Evolutionary conservation across 2,888 invertebrate genomes (phyloP), one percentile per base, ranked within the genome.

Genomic region (Melanargia galathea): DNA sequence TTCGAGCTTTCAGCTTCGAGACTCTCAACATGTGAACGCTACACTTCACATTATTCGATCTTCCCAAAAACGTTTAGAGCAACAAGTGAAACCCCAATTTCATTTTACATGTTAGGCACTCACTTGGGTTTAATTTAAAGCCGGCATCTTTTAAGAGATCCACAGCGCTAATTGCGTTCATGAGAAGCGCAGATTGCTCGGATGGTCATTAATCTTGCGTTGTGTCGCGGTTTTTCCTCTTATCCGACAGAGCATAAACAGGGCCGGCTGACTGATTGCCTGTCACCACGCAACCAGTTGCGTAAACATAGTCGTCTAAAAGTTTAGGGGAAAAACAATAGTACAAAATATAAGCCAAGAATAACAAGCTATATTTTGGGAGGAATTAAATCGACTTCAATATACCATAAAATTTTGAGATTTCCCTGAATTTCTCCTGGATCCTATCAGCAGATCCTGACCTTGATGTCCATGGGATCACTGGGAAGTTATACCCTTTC

Each of bases 81-180:
- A 52, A 52, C 52, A 52, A 52, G 52, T 52, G 2, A 7, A 16
- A 4, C 10, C 35, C 51, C 51, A 6, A 7, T 52, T 35, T 20
- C 11, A 18, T 52, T 52, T 52, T 33, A 7, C 20, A 30, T 16
- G 30, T 49, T 16, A 30, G 30, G 30, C 6, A 2, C 8, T 7
- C 6, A 22, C 52, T 52, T 35, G 35, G 52, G 35, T 52, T 52
- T 52, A 18, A 52, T 35, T 35, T 35, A 35, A 35, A 52, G 52
- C 13, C 52, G 22, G 5, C 13, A 18, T 52, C 33, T 35, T 20
- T 35, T 35, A 52, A 7, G 13, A 24, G 35, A 30, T 33, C 30
- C 51, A 3, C 5, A n/a, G n/a, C 18, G 18, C 33, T 57, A 57
- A 57, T 45, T 57, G 57, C 57, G 45, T 57, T 57, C 8, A 57